These are phyloP conservation scores for Vollenhovia emeryi DNA, from an alignment of 1,140 invertebrate genomes.

Conservation along the genomic window DNA sequence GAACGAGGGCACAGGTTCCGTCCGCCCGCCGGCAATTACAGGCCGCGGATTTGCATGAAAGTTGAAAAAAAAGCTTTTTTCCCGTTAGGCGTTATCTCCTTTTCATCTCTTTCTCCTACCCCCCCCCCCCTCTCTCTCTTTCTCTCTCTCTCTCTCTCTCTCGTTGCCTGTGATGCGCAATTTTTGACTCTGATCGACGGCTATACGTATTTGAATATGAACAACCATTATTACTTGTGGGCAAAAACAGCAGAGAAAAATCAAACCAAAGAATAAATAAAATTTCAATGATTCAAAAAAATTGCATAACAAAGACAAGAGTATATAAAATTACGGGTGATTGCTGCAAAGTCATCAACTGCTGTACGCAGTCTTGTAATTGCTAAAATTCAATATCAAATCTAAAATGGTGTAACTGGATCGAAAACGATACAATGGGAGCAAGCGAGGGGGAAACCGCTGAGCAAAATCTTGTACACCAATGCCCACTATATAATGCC, in stretches of 20 bases:
- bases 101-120: conserved; percentile 12
- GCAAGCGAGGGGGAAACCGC: too few species aligned
- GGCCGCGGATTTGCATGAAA: conserved; percentile 68
- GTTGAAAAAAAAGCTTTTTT: conserved; percentile 61
- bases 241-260: too few species aligned
- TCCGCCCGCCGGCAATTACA: conserved; percentile 58
- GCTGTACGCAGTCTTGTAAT: not conserved
- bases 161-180: not conserved
- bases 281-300: not conserved
- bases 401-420: not conserved
- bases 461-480: too few species aligned
- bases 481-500: too few species aligned
- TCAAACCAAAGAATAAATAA: not conserved
- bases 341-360: not conserved
- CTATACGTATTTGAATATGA: conserved; percentile 59
- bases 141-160: too few species aligned
- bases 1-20: conserved; percentile 5
- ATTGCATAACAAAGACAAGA: not conserved
- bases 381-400: not conserved
- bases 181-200: conserved; percentile 28
- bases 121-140: too few species aligned
- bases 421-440: too few species aligned
- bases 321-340: not conserved
- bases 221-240: conserved; percentile 31
- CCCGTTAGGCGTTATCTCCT: conserved; percentile 18